Conservation (phyloP, 2,113 vertebrate genomes). For the Kryptolebias marmoratus region DNA sequence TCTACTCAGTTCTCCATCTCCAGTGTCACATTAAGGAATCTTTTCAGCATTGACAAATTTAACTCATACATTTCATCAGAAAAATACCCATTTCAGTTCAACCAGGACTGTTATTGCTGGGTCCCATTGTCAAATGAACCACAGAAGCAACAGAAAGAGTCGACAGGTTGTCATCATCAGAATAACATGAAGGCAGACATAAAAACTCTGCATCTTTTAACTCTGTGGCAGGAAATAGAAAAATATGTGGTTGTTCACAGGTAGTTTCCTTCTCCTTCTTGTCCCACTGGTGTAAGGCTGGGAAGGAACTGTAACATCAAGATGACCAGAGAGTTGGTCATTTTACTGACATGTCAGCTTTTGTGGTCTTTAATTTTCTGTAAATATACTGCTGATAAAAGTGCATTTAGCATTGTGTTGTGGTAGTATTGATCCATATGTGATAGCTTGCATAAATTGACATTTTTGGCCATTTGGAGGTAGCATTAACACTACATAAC, state of each 20-base stretch:
- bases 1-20: conserved; percentile 16
- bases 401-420: too few species aligned
- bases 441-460: too few species aligned
- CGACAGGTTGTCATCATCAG: neutral
- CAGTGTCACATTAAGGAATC: conserved; percentile 7
- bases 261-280: neutral
- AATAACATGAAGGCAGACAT: neutral
- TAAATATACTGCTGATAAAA: too few species aligned
- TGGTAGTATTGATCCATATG: too few species aligned
- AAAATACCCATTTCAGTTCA: neutral
- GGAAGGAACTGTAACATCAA: neutral
- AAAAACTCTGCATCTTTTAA: neutral
- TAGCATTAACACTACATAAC: too few species aligned
- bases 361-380: too few species aligned
- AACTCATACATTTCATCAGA: conserved; percentile 22
- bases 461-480: too few species aligned
- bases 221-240: neutral
- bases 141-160: neutral
- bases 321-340: neutral
- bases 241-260: conserved; percentile 6
- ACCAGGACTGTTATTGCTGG: neutral
- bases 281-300: neutral
- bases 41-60: conserved; percentile 14
- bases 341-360: neutral
- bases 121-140: neutral